phyloP scores from a whole-genome alignment of 2,113 vertebrate genomes.

The Rhea americana region DNA sequence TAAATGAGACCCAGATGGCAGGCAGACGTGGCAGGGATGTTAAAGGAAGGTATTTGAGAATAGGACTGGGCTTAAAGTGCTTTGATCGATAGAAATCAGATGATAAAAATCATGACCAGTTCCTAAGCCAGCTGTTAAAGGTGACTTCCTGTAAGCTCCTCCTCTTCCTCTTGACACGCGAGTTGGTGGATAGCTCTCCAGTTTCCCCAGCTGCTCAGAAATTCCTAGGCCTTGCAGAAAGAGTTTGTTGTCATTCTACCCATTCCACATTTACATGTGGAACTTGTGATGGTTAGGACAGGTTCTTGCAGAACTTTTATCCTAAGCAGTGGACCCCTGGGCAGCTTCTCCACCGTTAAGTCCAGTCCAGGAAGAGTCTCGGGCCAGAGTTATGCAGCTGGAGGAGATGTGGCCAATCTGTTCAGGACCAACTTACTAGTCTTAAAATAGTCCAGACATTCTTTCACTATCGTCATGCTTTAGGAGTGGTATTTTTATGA shows the following conservation, averaged over 20 bases:
- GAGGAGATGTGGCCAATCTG: background rate
- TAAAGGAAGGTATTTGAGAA: background rate
- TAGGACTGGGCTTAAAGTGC: background rate
- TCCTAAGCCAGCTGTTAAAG: background rate
- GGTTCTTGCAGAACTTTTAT: background rate
- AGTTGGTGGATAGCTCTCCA: background rate
- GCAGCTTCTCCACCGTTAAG: background rate
- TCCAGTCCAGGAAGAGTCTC: background rate
- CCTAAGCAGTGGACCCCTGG: background rate
- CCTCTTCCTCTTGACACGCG: background rate
- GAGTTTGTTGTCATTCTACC: background rate
- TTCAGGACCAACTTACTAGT: background rate
- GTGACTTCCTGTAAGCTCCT: background rate
- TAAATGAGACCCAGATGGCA: accelerated
- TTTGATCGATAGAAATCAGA: background rate
- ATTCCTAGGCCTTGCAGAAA: background rate
- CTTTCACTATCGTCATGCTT: background rate
- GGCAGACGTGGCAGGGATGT: background rate
- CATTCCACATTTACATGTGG: background rate
- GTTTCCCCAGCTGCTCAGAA: background rate
- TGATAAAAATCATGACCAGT: background rate
- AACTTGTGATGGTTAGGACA: background rate
- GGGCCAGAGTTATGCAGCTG: background rate
- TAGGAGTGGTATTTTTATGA: background rate
- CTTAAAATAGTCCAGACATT: background rate